phyloP scores from a whole-genome alignment of 2,888 invertebrate species.

The Halocaridina rubra region DNA sequence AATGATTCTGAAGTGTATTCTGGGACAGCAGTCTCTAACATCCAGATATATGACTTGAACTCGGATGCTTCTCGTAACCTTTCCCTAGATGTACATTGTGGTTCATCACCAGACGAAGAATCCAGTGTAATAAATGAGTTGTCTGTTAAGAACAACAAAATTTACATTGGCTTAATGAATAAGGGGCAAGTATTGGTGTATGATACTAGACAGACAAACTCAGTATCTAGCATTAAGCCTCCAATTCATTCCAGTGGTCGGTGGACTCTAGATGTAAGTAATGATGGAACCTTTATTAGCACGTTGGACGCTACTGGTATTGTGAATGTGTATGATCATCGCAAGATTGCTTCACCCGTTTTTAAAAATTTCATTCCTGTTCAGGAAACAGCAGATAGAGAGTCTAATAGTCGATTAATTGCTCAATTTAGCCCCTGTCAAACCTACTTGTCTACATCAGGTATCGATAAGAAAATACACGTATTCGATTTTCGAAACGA shows the following conservation, averaged over 20 bases:
- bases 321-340: constrained; percentile 11
- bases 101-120: not conserved
- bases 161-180: constrained; percentile 1
- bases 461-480: constrained; percentile 17
- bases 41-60: constrained; percentile 2
- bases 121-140: not conserved
- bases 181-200: constrained; percentile 2
- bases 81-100: not conserved
- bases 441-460: constrained; percentile 15
- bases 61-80: not conserved
- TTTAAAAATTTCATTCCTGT: not conserved
- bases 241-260: not conserved
- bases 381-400: not conserved
- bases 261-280: constrained; percentile 18
- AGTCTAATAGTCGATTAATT: not conserved
- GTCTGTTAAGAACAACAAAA: not conserved
- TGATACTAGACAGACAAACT: not conserved
- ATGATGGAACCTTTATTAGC: not conserved
- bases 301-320: not conserved
- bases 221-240: too few relatives aligned
- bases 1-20: not conserved
- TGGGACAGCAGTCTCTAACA: not conserved
- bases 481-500: not conserved
- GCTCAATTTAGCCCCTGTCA: not conserved
- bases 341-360: not conserved